Conservation (phyloP, 2,113 vertebrate species). For the Argyrosomus japonicus region DNA sequence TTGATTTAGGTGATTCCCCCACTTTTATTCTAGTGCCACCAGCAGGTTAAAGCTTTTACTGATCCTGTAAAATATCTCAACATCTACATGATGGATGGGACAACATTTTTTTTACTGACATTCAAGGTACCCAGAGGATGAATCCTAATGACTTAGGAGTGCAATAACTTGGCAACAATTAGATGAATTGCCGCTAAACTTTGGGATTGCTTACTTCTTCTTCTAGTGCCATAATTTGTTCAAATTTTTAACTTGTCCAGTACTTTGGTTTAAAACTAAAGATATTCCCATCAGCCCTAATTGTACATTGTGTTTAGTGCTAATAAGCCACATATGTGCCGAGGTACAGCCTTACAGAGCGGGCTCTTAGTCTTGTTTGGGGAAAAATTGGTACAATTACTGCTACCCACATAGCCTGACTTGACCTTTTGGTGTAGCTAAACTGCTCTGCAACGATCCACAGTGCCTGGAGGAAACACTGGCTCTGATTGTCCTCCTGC, state of each 20-base stretch:
- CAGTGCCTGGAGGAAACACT: conserved; percentile 10
- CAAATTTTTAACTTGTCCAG: background rate
- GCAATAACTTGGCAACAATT: background rate
- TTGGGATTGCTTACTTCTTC: background rate
- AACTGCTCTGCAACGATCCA: conserved; percentile 23
- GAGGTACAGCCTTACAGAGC: background rate
- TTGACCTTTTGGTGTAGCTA: conserved; percentile 9
- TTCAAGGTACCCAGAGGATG: too few relatives aligned
- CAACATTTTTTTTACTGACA: background rate
- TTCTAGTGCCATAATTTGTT: background rate
- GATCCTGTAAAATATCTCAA: background rate
- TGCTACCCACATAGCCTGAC: background rate
- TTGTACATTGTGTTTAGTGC: background rate
- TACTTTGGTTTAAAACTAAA: background rate
- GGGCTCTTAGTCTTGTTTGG: background rate
- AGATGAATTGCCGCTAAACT: background rate
- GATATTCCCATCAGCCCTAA: background rate
- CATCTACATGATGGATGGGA: background rate
- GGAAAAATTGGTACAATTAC: background rate
- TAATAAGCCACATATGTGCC: background rate
- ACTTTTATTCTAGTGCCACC: background rate
- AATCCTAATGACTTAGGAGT: background rate
- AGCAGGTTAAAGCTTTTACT: background rate
- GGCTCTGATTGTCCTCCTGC: conserved; percentile 5
- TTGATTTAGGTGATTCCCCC: background rate